Base-by-base conservation (phyloP, 2,888 invertebrate genomes). In the Kuschelorhynchus macadamiae region DNA sequence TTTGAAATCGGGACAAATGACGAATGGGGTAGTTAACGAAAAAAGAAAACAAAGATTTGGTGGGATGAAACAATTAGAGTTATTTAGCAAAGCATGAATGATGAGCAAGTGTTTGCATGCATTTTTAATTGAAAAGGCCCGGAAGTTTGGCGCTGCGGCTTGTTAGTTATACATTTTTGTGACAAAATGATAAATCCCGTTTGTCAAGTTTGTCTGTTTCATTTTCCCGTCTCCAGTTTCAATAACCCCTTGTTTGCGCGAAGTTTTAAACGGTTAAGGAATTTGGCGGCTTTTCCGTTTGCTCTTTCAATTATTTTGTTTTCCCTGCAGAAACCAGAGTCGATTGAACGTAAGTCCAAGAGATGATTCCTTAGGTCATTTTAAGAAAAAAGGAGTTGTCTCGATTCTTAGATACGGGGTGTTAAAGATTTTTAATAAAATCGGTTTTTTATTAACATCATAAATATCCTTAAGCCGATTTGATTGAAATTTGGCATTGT, bases 21-120 rank as follows among this genome's bases (percentile, higher is more conserved):
- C 50, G 57, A 50, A 44, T 65, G 36, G 50, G 44, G 25, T n/a
- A 47, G 68, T 30, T 68, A 68, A 64, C 53, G 39, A 52, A 64
- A 64, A 68, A 68, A 59, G 53, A 63, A 59, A 68, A 68, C 63
- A 68, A 68, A 63, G 53, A 52, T 63, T 56, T 49, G 41, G 49
- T 39, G 25, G 47, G 57, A 62, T 41, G 61, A 30, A 64, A 59
- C 64, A 64, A 69, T 69, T 69, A 64, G 64, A 55, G 69, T 65
- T 64, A 69, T 69, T 69, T 69, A 69, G 64, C 69, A 69, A 69
- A 69, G 69, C 69, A 69, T 69, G 69, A 69, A 69, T 69, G 69
- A 69, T 69, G 69, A 65, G 69, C 60, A 59, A 60, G 64, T 65
- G 59, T 68, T 59, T 64, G 53, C 68, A 47, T 62, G 65, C 69